Evolutionary conservation across 1,140 invertebrate genomes (phyloP).

Genomic region (Pogonomyrmex californicus): DNA sequence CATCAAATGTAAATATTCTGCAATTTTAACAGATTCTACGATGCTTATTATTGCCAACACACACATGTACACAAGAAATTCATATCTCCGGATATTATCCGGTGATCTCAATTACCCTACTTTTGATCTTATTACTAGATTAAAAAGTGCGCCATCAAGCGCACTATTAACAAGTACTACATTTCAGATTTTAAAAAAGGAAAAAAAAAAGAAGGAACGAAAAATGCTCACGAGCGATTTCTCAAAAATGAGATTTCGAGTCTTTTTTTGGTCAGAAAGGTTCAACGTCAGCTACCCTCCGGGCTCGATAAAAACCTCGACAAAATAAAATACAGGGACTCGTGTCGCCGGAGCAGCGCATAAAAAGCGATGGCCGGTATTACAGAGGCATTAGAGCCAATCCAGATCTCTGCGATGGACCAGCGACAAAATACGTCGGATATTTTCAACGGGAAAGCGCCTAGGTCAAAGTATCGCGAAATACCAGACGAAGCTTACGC

Average conservation of each 20-base stretch:
- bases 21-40: not conserved
- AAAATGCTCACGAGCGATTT: conserved; percentile 13
- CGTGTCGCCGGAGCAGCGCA: conserved; percentile 50
- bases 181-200: not conserved
- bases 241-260: conserved; percentile 46
- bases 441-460: conserved; percentile 56
- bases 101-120: not conserved
- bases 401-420: conserved; percentile 59
- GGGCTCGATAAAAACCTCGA: conserved; percentile 44
- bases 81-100: not conserved
- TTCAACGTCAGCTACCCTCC: conserved; percentile 48
- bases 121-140: not conserved
- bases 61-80: not conserved
- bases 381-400: conserved; percentile 61
- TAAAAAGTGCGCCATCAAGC: not conserved
- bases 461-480: conserved; percentile 52
- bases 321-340: conserved; percentile 60
- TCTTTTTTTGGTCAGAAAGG: conserved; percentile 61
- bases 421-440: conserved; percentile 60
- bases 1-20: not conserved
- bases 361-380: conserved; percentile 64
- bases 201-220: not conserved
- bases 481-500: conserved; percentile 56
- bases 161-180: not conserved
- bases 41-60: not conserved